A percentile compares a stretch with the other conserved stretches of the same genome.
phyloP scores from a whole-genome alignment of 2,113 vertebrate genomes.

The Phrynosoma platyrhinos region DNA sequence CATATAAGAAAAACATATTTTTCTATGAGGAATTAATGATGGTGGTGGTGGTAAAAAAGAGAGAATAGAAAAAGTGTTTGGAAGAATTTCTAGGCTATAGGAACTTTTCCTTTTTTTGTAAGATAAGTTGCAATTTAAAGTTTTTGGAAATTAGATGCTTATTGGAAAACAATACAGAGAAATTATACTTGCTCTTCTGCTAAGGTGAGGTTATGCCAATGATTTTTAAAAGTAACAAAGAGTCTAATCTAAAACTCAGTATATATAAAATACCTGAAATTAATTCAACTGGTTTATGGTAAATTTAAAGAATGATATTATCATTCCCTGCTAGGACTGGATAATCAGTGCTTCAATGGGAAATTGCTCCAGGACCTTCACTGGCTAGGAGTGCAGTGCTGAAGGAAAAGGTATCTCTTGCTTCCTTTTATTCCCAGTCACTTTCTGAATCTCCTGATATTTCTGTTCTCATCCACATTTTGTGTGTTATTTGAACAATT shows the following conservation, averaged over 20 bases:
- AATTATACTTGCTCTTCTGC: accelerated
- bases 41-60: background rate
- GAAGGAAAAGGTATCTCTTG: too few relatives aligned
- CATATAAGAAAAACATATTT: background rate
- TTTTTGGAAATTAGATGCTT: background rate
- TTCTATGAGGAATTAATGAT: constrained; percentile 39
- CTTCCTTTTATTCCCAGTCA: too few relatives aligned
- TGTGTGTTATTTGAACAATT: too few relatives aligned
- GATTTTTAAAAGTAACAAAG: background rate
- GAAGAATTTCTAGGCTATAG: constrained; percentile 36
- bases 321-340: too few relatives aligned
- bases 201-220: background rate
- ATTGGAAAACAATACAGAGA: background rate
- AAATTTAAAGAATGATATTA: background rate
- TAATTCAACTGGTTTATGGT: background rate
- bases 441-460: too few relatives aligned
- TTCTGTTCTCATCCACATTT: too few relatives aligned
- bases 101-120: background rate
- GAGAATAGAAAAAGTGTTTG: background rate
- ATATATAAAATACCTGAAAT: background rate
- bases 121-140: background rate
- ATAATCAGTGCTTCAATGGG: too few relatives aligned
- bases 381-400: too few relatives aligned
- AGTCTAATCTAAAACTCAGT: background rate
- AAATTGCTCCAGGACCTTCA: too few relatives aligned